Evolutionary conservation across 1,140 invertebrate species (phyloP), one percentile per base, ranked within the genome.

Genomic region (Drosophila carrolli): DNA sequence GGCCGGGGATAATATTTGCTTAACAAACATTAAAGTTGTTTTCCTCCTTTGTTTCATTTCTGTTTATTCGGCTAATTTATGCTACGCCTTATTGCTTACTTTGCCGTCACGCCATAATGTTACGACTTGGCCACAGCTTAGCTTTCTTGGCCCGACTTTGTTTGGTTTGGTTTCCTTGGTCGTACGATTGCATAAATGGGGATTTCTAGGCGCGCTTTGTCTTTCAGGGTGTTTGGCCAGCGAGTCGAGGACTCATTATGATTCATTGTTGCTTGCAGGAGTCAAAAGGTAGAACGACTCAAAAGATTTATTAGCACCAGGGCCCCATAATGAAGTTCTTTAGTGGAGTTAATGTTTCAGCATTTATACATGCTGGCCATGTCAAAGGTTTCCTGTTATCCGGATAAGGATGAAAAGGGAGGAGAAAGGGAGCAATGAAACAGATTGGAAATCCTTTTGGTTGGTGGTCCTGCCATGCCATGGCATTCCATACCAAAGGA

Each of bases 21-120:
- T 83, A 83, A 75, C 83, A 83, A 86, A 86, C 84, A 89, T 86
- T 86, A 88, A 88, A 86, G 84, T 88, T 86, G 81, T 75, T 81
- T 46, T 59, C 56, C 63, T 63, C 65, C 48, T 80, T 77, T 71
- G 57, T 78, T 77, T 77, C 70, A 63, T 50, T 78, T 71, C 41
- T 77, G 78, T 75, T 84, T 88, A 73, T 88, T 83, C 79, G 72
- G 66, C 83, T 89, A 86, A 88, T 86, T 86, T 89, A 86, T 86
- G 84, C 83, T 88, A 89, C 71, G 83, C 71, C 78, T 86, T 86
- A 88, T 83, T 82, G 83, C 79, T 82, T 86, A 78, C 65, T 88
- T 76, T 76, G 70, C 78, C 75, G 83, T 78, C 82, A 88, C 75
- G 79, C 83, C 75, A 76, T 82, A 83, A 88, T 74, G 77, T 86